Evolutionary conservation across 2,888 invertebrate genomes (phyloP), one percentile per base, ranked within the genome.

Genomic region (Synergus laeviventris): DNA sequence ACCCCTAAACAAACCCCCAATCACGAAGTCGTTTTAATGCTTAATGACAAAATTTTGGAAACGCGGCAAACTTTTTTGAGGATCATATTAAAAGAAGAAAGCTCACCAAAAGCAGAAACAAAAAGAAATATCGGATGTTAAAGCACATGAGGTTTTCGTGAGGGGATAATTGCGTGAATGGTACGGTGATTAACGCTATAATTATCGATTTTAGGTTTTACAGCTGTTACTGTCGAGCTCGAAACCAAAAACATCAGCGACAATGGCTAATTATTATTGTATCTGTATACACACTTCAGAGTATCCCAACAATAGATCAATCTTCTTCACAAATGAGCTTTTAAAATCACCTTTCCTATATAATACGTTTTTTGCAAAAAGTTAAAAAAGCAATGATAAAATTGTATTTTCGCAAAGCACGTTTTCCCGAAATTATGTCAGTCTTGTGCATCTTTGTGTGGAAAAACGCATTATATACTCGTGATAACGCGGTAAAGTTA

Each of bases 201-300:
- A 49, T 49, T 49, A 49, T 49, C n/a, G 49, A 49, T 49, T 49
- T 49, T n/a, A 49, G n/a, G 49, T 49, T n/a, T n/a, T 49, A 12
- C 2, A 49, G 49, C n/a, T n/a, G n/a, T n/a, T 49, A 49, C n/a
- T 49, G 49, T 49, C 49, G 56, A 18, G 21, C 21, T 21, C 56
- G 21, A 56, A 12, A 56, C 56, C 56, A 56, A 56, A 56, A 56
- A 56, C 21, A 12, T 56, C 56, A 56, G 56, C 18, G 56, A 18
- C 2, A 56, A 21, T 21, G 9, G 56, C 21, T 56, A 56, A 56
- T 56, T 56, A 56, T 18, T 56, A 24, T 24, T 24, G 24, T 24
- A 24, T 24, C 24, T 24, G 24, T 24, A n/a, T n/a, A n/a, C n/a
- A n/a, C n/a, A n/a, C n/a, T n/a, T n/a, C n/a, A n/a, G n/a, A n/a